Evolutionary conservation across 2,888 invertebrate species (phyloP).

Genomic region (Dilophus febrilis): DNA sequence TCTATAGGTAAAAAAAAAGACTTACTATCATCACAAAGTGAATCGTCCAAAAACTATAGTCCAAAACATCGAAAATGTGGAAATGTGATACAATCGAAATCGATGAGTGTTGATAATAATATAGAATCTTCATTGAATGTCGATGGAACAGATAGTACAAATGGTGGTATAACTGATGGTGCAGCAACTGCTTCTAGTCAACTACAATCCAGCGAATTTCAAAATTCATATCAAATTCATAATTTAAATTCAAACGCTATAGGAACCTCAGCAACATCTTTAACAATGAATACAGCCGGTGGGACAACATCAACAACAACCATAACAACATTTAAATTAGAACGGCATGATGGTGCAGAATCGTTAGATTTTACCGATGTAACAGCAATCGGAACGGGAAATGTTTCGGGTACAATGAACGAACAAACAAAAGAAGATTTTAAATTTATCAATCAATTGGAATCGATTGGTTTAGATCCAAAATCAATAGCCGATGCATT

Average conservation of each 20-base stretch:
- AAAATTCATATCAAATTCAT: constrained; percentile 18
- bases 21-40: constrained; percentile 23
- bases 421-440: constrained; percentile 34
- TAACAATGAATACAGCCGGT: constrained; percentile 21
- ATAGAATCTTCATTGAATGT: constrained; percentile 12
- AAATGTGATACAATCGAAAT: constrained; percentile 12
- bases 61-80: constrained; percentile 32
- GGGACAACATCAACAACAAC: constrained; percentile 18
- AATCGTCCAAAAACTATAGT: constrained; percentile 31
- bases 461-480: constrained; percentile 21
- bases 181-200: constrained; percentile 12
- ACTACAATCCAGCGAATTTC: no score
- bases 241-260: constrained; percentile 20
- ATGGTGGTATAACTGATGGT: constrained; percentile 9
- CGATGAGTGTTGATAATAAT: background rate
- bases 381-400: background rate
- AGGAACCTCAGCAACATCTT: constrained; percentile 12
- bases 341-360: no score
- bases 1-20: constrained; percentile 29
- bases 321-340: constrained; percentile 8
- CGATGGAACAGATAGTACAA: constrained; percentile 16
- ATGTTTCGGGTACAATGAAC: background rate
- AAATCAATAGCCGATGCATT: constrained; percentile 47
- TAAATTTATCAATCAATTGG: no score
- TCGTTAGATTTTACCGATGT: background rate